Percentiles rank a stretch among this genome's conserved stretches.
Evolutionary conservation across 2,888 invertebrate species (phyloP).

Genomic region (Leptura quadrifasciata): DNA sequence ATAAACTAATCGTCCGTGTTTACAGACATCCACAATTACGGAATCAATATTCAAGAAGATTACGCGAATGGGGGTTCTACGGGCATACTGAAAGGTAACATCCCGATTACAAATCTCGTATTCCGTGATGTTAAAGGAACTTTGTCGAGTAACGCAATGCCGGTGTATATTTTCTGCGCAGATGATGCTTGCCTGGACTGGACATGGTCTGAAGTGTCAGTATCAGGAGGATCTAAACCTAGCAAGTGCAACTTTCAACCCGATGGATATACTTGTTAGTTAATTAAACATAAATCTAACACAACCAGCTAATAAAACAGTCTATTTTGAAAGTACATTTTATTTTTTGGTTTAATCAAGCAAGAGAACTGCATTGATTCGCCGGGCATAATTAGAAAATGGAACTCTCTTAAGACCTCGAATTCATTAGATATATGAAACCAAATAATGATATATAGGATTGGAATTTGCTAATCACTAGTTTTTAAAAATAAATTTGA

Average conservation of each 20-base stretch:
- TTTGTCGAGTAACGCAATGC: slow-evolving; percentile 45
- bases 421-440: too few species aligned
- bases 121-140: slow-evolving; percentile 50
- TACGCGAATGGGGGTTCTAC: slow-evolving; percentile 51
- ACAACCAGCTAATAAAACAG: too few species aligned
- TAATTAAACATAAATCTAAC: too few species aligned
- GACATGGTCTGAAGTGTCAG: slow-evolving; percentile 52
- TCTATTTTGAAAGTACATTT: too few species aligned
- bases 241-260: slow-evolving; percentile 51
- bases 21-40: slow-evolving; percentile 53
- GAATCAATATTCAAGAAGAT: slow-evolving; percentile 54
- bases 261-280: slow-evolving; percentile 49
- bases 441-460: too few species aligned
- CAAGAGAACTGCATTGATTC: too few species aligned
- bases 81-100: slow-evolving; percentile 51
- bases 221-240: slow-evolving; percentile 42
- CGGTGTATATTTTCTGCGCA: slow-evolving; percentile 53
- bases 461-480: too few species aligned
- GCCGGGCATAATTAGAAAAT: too few species aligned
- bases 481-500: too few species aligned
- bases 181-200: slow-evolving; percentile 53
- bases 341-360: too few species aligned
- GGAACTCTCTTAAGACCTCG: too few species aligned
- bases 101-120: slow-evolving; percentile 54
- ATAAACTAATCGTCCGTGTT: neutral